Conservation (phyloP, 1,140 invertebrate genomes). For the Lerema accius region DNA sequence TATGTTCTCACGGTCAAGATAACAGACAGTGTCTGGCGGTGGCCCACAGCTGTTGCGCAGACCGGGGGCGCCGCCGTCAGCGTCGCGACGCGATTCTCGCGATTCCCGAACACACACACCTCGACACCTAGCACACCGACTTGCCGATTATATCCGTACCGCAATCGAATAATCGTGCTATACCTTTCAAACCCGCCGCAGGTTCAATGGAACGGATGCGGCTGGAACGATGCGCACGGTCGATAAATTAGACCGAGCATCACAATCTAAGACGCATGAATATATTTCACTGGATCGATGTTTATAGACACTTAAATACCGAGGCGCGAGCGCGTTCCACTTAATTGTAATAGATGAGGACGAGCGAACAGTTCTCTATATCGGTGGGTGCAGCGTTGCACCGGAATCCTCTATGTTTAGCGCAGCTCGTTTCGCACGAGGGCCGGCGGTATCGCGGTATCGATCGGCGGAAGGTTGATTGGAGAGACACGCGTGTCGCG, state of each 20-base stretch:
- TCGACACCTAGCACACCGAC: slow-evolving; percentile 58
- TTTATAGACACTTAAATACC: slow-evolving; percentile 36
- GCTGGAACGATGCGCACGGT: slow-evolving; percentile 20
- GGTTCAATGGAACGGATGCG: slow-evolving; percentile 18
- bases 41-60: slow-evolving; percentile 69
- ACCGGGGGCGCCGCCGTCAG: slow-evolving; percentile 43
- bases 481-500: slow-evolving; percentile 60
- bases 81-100: slow-evolving; percentile 50
- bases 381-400: slow-evolving; percentile 54
- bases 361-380: slow-evolving; percentile 45
- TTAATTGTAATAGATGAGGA: slow-evolving; percentile 38
- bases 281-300: slow-evolving; percentile 44
- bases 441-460: slow-evolving; percentile 49
- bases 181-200: slow-evolving; percentile 30
- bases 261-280: slow-evolving; percentile 40
- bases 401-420: slow-evolving; percentile 54
- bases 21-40: slow-evolving; percentile 54
- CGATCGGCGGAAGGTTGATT: slow-evolving; percentile 49
- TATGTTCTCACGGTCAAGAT: slow-evolving; percentile 77
- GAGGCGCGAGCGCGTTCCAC: slow-evolving; percentile 35
- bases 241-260: slow-evolving; percentile 23
- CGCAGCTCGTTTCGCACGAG: slow-evolving; percentile 48
- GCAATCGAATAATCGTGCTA: slow-evolving; percentile 25
- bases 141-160: slow-evolving; percentile 47
- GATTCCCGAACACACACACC: slow-evolving; percentile 59